Evolutionary conservation across 2,113 vertebrate species (phyloP).

Genomic region (Bombycilla garrulus): DNA sequence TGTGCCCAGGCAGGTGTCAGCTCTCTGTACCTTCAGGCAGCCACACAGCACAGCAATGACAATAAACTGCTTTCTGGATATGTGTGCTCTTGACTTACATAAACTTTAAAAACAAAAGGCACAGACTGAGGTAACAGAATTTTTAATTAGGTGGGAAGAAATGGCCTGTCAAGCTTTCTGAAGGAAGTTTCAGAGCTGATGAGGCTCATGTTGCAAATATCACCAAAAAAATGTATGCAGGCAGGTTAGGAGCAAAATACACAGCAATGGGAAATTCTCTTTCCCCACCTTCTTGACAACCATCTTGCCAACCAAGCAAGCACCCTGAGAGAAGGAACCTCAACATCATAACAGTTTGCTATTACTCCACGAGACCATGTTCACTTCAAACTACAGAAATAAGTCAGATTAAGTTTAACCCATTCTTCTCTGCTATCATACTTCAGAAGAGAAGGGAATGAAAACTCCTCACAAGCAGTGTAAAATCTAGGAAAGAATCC

Average conservation of each 20-base stretch:
- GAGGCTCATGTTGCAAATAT: background rate
- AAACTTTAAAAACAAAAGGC: background rate
- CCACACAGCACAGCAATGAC: background rate
- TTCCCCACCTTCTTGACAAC: background rate
- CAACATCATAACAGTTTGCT: background rate
- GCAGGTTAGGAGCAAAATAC: background rate
- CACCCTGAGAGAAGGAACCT: background rate
- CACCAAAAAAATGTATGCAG: background rate
- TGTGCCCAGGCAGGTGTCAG: background rate
- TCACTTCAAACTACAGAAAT: background rate
- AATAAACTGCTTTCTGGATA: background rate
- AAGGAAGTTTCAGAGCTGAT: background rate
- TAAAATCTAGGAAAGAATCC: background rate
- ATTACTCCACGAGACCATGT: background rate
- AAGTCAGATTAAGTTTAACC: background rate
- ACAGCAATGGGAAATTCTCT: fast-evolving
- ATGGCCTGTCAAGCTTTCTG: background rate
- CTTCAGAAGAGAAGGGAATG: background rate
- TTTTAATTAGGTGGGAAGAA: background rate
- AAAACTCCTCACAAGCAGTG: background rate
- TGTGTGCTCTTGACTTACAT: background rate
- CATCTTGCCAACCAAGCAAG: background rate
- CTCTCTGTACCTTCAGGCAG: background rate
- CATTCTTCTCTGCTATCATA: background rate
- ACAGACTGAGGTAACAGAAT: background rate